Percentiles rank a stretch among this genome's conserved stretches.
Evolutionary conservation across 2,797 vertebrate genomes (phyloP).

Genomic region (Lepus townsendii): DNA sequence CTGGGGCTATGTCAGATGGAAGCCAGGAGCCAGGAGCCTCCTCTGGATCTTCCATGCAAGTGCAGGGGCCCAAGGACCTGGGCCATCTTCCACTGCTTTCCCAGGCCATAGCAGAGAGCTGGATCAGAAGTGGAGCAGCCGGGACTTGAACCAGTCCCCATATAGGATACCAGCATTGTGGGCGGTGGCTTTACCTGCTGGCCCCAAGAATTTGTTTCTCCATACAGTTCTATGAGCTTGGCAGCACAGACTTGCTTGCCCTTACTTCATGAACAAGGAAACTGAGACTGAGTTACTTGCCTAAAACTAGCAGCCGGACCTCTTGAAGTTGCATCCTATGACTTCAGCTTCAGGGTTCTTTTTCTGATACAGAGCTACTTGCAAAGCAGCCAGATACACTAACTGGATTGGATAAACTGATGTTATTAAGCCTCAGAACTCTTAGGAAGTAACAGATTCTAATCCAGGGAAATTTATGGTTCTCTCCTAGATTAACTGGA

Average conservation of each 20-base stretch:
- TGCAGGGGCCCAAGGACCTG: too few relatives aligned
- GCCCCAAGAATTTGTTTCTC: background rate
- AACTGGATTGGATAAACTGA: background rate
- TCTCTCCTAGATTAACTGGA: conserved; percentile 2
- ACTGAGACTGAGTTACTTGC: background rate
- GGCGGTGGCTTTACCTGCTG: too few relatives aligned
- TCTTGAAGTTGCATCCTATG: background rate
- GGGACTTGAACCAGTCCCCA: too few relatives aligned
- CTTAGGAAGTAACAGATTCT: background rate
- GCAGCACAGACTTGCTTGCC: background rate
- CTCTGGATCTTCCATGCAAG: too few relatives aligned
- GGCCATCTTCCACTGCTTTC: too few relatives aligned
- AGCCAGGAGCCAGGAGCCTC: too few relatives aligned
- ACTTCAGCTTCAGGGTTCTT: background rate
- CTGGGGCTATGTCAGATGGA: too few relatives aligned
- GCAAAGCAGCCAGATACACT: background rate
- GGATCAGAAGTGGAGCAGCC: too few relatives aligned
- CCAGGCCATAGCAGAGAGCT: too few relatives aligned
- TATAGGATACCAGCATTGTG: too few relatives aligned
- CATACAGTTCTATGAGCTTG: background rate
- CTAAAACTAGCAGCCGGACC: background rate
- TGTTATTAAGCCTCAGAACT: background rate
- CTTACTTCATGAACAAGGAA: background rate
- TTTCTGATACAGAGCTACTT: background rate
- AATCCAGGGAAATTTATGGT: background rate